Conservation (phyloP, 1,140 invertebrate species). For the Zaprionus ornatus region DNA sequence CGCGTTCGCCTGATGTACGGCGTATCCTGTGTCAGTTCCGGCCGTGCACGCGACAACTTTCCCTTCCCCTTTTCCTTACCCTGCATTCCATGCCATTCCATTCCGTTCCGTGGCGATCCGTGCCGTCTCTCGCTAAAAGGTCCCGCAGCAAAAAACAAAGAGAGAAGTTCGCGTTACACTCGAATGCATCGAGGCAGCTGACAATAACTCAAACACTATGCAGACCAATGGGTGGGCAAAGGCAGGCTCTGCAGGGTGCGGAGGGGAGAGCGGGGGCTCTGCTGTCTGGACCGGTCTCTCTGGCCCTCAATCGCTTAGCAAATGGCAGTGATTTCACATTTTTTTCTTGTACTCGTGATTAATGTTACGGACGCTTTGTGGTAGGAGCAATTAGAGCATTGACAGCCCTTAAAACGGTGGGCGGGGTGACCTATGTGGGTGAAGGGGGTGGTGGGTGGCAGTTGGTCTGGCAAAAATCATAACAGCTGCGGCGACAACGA, state of each 20-base stretch:
- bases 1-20: constrained; percentile 79
- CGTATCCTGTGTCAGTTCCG: constrained; percentile 78
- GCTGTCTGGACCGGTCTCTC: constrained; percentile 17
- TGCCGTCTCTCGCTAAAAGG: constrained; percentile 54
- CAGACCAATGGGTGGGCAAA: constrained; percentile 4
- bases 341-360: constrained; percentile 62
- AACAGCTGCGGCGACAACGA: constrained; percentile 70
- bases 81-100: constrained; percentile 32
- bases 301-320: constrained; percentile 68
- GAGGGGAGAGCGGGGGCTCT: not conserved
- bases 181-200: constrained; percentile 71
- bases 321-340: constrained; percentile 77
- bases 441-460: not conserved
- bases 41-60: constrained; percentile 77
- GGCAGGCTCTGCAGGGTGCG: not conserved
- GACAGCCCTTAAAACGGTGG: constrained; percentile 60
- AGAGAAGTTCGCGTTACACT: constrained; percentile 75
- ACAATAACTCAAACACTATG: constrained; percentile 74
- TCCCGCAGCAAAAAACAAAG: constrained; percentile 24
- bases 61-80: constrained; percentile 44
- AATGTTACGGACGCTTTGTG: constrained; percentile 69
- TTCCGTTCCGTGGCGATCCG: constrained; percentile 13
- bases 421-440: not conserved
- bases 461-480: constrained; percentile 37
- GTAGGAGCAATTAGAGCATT: constrained; percentile 80